Conservation (phyloP, 1,140 invertebrate genomes). For the Asbolus verrucosus region DNA sequence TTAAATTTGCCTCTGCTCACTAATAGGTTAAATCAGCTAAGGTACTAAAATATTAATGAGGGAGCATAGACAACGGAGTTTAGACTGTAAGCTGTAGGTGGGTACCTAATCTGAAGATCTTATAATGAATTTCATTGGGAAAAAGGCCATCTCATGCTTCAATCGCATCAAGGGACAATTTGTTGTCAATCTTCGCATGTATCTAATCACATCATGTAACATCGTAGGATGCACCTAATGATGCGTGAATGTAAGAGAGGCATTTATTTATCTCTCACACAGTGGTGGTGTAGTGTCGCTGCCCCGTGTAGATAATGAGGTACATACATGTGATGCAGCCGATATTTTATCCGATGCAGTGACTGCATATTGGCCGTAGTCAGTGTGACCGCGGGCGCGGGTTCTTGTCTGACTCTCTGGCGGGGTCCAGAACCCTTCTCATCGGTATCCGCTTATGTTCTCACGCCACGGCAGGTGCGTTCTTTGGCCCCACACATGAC, state of each 20-base stretch:
- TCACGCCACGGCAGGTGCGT: constrained; percentile 47
- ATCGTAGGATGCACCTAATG: constrained; percentile 24
- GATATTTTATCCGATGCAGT: constrained; percentile 31
- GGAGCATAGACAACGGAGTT: too few species aligned
- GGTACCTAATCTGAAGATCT: too few species aligned
- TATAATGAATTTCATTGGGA: too few species aligned
- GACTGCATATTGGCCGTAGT: constrained; percentile 29
- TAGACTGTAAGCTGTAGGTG: too few species aligned
- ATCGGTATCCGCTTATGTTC: constrained; percentile 33
- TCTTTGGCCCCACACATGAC: constrained; percentile 42
- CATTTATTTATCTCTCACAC: constrained; percentile 24
- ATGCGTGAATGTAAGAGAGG: constrained; percentile 30
- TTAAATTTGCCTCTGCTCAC: too few species aligned
- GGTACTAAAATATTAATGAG: too few species aligned
- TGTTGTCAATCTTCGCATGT: constrained; percentile 25
- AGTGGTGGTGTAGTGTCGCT: constrained; percentile 31
- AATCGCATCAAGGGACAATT: not conserved
- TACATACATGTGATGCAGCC: constrained; percentile 33
- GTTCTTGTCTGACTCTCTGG: constrained; percentile 24
- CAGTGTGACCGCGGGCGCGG: constrained; percentile 33
- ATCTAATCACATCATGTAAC: constrained; percentile 14
- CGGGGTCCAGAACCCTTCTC: constrained; percentile 44
- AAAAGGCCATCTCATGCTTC: too few species aligned
- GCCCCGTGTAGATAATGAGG: constrained; percentile 32
- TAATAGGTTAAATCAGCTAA: too few species aligned